These are phyloP conservation scores for Schizotus pectinicornis DNA, from an alignment of 2,888 invertebrate species.

Conservation along the genomic window DNA sequence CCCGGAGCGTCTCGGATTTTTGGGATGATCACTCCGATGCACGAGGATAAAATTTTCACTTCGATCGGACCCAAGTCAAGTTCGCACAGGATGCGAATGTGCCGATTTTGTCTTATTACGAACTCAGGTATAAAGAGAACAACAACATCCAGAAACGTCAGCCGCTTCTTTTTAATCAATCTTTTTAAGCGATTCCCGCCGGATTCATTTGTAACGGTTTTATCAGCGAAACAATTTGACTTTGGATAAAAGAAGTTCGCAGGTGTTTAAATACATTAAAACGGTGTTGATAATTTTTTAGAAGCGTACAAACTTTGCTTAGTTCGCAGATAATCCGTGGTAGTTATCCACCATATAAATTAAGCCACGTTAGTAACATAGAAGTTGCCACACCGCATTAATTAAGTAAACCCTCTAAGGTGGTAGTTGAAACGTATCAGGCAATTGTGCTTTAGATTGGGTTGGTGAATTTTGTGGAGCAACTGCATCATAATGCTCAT, in stretches of 20 bases:
- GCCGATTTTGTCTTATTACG: conserved; percentile 27
- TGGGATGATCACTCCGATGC: conserved; percentile 19
- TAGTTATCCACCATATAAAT: conserved; percentile 40
- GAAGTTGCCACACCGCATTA: conserved; percentile 43
- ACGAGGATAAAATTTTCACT: conserved; percentile 24
- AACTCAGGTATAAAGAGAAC: conserved; percentile 25
- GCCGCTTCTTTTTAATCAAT: conserved; percentile 9
- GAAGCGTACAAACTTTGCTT: conserved; percentile 11
- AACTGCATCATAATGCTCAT: conserved; percentile 27
- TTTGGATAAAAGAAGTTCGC: not conserved
- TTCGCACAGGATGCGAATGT: conserved; percentile 21
- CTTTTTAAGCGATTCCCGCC: conserved; percentile 1
- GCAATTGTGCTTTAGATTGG: conserved; percentile 31
- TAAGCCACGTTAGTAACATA: conserved; percentile 40
- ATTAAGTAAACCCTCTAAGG: conserved; percentile 42
- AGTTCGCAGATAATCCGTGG: conserved; percentile 21
- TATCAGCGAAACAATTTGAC: not conserved
- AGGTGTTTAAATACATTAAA: not conserved
- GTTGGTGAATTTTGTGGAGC: conserved; percentile 27
- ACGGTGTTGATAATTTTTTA: not conserved
- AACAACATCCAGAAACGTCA: conserved; percentile 19
- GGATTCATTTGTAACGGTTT: not conserved
- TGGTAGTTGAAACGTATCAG: conserved; percentile 40
- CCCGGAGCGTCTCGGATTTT: conserved; percentile 18
- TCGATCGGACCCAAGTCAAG: conserved; percentile 21